Base-by-base conservation (phyloP, 2,888 invertebrate species). In the Cerastoderma edule region DNA sequence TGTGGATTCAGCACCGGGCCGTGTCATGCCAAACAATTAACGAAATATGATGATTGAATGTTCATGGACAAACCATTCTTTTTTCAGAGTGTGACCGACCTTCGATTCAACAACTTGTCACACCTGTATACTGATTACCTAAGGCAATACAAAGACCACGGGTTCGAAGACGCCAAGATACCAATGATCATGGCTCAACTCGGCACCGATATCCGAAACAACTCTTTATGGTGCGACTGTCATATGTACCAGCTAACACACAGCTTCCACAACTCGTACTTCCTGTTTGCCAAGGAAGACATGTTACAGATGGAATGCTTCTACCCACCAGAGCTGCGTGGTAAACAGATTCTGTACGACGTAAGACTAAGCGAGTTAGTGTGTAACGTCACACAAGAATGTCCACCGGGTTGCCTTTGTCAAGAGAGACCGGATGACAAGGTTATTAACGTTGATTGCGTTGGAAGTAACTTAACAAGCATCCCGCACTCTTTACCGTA, bases 201-300 rank as follows among this genome's bases (percentile, higher is more conserved):
- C 13, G 27, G 67, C 10, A 27, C 74, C 3, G 82, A 85, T 28
- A 39, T 83, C 1, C 66, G 80, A 1, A 68, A 83, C 0, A 85
- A 83, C 64, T 67, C 70, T 10, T 65, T 77, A 46, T 54, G 53
- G n/a, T 85, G 83, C 46, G 85, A 85, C 67, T 85, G 85, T 32
- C 67, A 80, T 19, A 50, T 80, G 27, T 70, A 83, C 50, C 64
- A 76, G 19, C 30, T 83, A 33, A 63, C 67, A 2, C 54, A 50
- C 1, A 64, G 67, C n/a, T 53, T 78, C 13, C 53, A 70, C 16
- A 39, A 67, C 16, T 83, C 85, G 0, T 83, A 79, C 39, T 83
- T 70, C 48, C 65, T 60, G 48, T 80, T 72, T 30, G 44, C 73
- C 6, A 28, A 71, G 24, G 67, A 64, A 1, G 75, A 74, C 19